Evolutionary conservation across 2,113 vertebrate genomes (phyloP), one percentile per base, ranked within the genome.

Genomic region (Rutilus rutilus): DNA sequence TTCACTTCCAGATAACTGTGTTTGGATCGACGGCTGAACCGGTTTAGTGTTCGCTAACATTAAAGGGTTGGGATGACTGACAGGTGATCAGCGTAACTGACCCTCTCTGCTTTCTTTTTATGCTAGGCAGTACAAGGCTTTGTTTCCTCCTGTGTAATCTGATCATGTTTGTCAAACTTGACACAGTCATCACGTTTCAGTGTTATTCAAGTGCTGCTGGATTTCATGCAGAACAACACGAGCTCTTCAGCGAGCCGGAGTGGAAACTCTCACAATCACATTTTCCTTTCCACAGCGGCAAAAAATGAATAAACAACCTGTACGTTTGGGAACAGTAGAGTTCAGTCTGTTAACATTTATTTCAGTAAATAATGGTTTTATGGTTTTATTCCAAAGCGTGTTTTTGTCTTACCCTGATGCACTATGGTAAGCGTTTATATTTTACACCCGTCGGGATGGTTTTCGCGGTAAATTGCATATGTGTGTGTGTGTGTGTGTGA

Each of bases 1-100:
- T 5, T n/a, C 42, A 23, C 9, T 78, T 78, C 76, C 54, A 60
- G 33, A 78, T 78, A 78, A 78, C 52, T 78, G 52, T 36, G 52
- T 19, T 15, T 33, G 25, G 4, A 23, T 54, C 19, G 21, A 4
- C 52, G 23, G 75, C 30, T 5, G 36, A 60, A 60, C 77, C 30
- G 7, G 77, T 60, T 78, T 59, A 4, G 47, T 77, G 50, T 52
- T 11, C 15, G 17, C 54, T 23, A 60, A 78, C 54, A 60, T 78
- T 57, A 39, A 42, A 60, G 54, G 9, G 33, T 10, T 78, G 12
- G 57, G 25, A 17, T 62, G 54, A 62, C 57, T 79, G 54, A 62
- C 36, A 17, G 36, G 5, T 3, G 5, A 45, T 73, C 10, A 12
- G 21, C 10, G 6, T 33, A 45, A 73, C 36, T 42, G 36, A n/a